These are phyloP conservation scores for Acrocyrtus sp. DNA, from an alignment of 2,888 invertebrate species.

Conservation along the genomic window DNA sequence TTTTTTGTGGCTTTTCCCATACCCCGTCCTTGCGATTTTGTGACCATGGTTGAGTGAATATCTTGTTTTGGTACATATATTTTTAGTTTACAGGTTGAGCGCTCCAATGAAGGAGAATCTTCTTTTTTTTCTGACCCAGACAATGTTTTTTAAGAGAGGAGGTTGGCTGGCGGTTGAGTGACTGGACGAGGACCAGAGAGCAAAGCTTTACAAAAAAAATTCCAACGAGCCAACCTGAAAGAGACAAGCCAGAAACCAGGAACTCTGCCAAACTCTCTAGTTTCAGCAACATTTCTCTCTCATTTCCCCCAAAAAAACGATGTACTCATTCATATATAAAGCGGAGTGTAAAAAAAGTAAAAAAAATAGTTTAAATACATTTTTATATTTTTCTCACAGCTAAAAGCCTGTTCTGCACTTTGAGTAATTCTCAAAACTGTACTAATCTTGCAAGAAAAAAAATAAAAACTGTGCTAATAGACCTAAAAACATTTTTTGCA, in stretches of 20 bases:
- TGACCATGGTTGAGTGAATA: neutral
- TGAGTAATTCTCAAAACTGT: too few species aligned
- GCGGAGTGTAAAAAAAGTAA: too few species aligned
- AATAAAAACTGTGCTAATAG: too few species aligned
- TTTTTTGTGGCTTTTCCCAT: neutral
- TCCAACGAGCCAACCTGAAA: slow-evolving; percentile 3
- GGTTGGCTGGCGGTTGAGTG: slow-evolving; percentile 19
- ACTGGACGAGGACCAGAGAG: neutral
- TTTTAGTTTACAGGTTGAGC: neutral
- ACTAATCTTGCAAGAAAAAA: too few species aligned
- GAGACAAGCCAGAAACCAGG: slow-evolving; percentile 13
- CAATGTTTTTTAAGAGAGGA: slow-evolving; percentile 32
- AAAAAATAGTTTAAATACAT: too few species aligned
- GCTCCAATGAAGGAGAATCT: neutral
- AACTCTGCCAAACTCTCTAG: slow-evolving; percentile 22
- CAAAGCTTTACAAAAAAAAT: neutral
- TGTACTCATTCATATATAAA: neutral
- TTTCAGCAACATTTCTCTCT: neutral
- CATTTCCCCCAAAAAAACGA: neutral
- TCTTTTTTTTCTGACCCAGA: slow-evolving; percentile 37
- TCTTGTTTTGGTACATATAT: neutral
- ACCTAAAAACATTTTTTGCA: too few species aligned
- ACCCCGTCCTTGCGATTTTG: neutral
- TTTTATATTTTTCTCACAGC: too few species aligned
- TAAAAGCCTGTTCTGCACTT: too few species aligned